Base-by-base conservation (phyloP, 2,113 vertebrate species). In the Geococcyx californianus region DNA sequence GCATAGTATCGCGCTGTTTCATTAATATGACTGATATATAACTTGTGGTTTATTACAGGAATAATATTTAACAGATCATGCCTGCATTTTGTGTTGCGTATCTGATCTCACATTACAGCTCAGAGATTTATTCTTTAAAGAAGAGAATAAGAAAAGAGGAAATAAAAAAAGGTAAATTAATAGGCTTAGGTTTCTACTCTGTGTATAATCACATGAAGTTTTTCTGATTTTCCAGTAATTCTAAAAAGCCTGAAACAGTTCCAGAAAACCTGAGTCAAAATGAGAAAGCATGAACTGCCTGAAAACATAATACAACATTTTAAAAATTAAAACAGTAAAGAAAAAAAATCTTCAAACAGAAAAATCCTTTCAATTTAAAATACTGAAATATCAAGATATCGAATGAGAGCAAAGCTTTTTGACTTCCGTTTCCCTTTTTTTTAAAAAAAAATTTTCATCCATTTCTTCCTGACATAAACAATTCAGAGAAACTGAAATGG, bases 381-480 rank as follows among this genome's bases (percentile, higher is more conserved):
- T 67, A 86, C 64, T 68, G 86, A 84, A 85, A 84, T 89, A 93
- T 87, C 78, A 85, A 92, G 63, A 74, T 90, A 89, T 42, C 84
- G 83, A 88, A 95, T 89, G 83, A 74, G 63, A 92, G 47, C 23
- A 90, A 87, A 85, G 18, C 52, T 92, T 80, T 72, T 77, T 83
- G 70, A 90, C 86, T 90, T 80, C 64, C 91, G 44, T 90, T 94
- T 95, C 93, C 68, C 58, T 67, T 89, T 75, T 93, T 89, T 93
- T 92, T 77, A 77, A 79, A n/a, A n/a, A n/a, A n/a, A n/a, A n/a
- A 92, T 90, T 93, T 90, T 72, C 12, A 86, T 92, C 88, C 52
- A 52, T 96, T 83, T 93, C 40, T 90, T 92, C 54, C 64, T 92
- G 79, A 88, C 68, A 83, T 17, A 87, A 86, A 42, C 68, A 84